Conservation (phyloP, 2,113 vertebrate species). For the Martes martes region DNA sequence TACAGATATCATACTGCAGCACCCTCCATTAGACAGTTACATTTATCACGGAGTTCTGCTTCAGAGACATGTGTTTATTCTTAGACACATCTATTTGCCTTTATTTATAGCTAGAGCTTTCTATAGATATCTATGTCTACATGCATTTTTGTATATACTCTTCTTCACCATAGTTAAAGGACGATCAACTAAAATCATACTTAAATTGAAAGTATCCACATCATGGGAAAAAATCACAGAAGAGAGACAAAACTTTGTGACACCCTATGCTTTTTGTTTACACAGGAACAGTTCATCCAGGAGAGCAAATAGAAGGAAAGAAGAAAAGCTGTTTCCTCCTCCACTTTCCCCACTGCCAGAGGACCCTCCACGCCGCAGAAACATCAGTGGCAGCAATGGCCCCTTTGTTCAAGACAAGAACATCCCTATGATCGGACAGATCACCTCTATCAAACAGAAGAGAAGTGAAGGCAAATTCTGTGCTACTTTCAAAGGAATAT, state of each 20-base stretch:
- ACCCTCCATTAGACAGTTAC: neutral
- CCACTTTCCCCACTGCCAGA: conserved; percentile 92
- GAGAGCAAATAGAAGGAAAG: conserved; percentile 89
- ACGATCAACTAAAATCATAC: neutral
- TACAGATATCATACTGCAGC: neutral
- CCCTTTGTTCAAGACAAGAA: conserved; percentile 87
- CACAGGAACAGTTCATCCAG: conserved; percentile 82
- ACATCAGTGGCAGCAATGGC: conserved; percentile 81
- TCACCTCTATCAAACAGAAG: conserved; percentile 87
- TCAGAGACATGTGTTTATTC: neutral
- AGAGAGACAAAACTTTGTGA: neutral
- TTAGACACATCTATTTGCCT: neutral
- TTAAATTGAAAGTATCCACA: neutral
- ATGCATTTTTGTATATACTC: neutral
- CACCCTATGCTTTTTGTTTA: conserved; percentile 20
- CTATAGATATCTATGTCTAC: neutral
- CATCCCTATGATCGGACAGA: conserved; percentile 69
- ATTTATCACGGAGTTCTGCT: neutral
- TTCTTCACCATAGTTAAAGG: neutral
- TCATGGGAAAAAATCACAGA: neutral
- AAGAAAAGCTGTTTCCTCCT: conserved; percentile 94
- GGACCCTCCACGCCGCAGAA: conserved; percentile 85
- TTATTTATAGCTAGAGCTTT: neutral
- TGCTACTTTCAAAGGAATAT: conserved; percentile 86
- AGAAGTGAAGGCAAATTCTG: conserved; percentile 89